Base-by-base conservation (phyloP, 2,797 vertebrate genomes). In the Gadopsis bispinosus region DNA sequence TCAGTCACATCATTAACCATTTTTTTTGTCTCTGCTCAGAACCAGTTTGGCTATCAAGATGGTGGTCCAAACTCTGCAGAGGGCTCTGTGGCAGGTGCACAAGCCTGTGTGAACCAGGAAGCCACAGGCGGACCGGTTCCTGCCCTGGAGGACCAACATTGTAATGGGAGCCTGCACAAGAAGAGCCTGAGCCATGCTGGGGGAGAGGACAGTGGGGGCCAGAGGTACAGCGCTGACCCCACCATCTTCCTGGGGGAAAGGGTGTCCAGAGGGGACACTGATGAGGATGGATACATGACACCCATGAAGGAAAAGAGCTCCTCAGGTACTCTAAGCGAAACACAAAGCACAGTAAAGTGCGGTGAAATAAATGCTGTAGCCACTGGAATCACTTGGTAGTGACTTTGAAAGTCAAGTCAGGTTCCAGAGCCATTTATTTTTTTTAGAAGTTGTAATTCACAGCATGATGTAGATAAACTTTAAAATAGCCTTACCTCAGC, bases 211-310 rank as follows among this genome's bases (percentile, higher is more conserved):
- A 96, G 93, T 60, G 95, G 94, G 69, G 93, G 96, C 12, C 98
- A 99, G 94, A 95, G 97, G 54, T 99, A 99, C 94, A 98, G 97
- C 1, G 97, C 98, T 0, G 98, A 99, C 85, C 97, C 98, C 79
- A 99, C 98, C 0, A 94, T 96, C 76, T 98, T 97, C 88, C 91
- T 97, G 6, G 95, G 96, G 0, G 97, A 98, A 70, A 95, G 97
- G 26, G 92, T 81, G 0, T 75, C 93, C 55, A 92, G 96, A 67
- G 96, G 94, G 43, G 96, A 96, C 78, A 93, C 96, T 17, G 96
- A 97, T 41, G 97, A 97, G 88, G 97, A 99, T 0, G 97, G 97
- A 19, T 99, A 99, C 93, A 97, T 99, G 96, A 98, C 96, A 0
- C 96, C 98, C 0, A 98, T 97, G 96, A 95, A 97, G 91, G 97